These are phyloP conservation scores for Drosophila pseudotakahashii DNA, from an alignment of 2,888 invertebrate species.

Conservation along the genomic window DNA sequence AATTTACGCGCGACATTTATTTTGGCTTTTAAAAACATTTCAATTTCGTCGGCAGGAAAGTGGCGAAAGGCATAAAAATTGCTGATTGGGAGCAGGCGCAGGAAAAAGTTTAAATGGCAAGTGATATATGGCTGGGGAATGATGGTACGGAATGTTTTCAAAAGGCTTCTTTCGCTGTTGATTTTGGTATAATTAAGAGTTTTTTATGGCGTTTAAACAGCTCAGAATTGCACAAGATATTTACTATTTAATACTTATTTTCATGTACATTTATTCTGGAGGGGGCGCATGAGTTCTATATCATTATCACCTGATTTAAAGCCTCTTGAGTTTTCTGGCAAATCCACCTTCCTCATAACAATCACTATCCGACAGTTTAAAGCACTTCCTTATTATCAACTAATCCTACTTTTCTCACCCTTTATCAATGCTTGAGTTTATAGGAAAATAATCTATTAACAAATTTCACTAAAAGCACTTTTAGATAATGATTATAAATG, in stretches of 20 bases:
- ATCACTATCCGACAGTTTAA: conserved; percentile 7
- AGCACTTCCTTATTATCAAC: conserved; percentile 7
- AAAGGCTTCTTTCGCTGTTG: not conserved
- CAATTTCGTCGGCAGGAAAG: conserved; percentile 34
- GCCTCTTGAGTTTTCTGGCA: not conserved
- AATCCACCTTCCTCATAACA: conserved; percentile 6
- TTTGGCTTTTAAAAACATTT: conserved; percentile 50
- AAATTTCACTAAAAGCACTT: not conserved
- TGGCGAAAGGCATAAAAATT: conserved; percentile 24
- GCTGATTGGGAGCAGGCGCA: conserved; percentile 21
- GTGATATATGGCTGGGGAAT: conserved; percentile 14
- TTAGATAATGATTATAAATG: conserved; percentile 7
- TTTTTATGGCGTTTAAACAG: not conserved
- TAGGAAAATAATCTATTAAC: not conserved
- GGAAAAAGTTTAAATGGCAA: conserved; percentile 19
- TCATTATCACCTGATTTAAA: not conserved
- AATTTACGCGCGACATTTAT: conserved; percentile 55
- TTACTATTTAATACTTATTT: not conserved
- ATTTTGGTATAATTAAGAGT: not conserved
- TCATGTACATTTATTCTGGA: too few species aligned
- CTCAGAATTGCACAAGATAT: not conserved
- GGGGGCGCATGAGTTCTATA: too few species aligned
- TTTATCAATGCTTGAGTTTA: conserved; percentile 1
- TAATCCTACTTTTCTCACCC: not conserved
- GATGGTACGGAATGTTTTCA: not conserved